Conservation (phyloP, 2,888 invertebrate species). For the Diogma glabrata region DNA sequence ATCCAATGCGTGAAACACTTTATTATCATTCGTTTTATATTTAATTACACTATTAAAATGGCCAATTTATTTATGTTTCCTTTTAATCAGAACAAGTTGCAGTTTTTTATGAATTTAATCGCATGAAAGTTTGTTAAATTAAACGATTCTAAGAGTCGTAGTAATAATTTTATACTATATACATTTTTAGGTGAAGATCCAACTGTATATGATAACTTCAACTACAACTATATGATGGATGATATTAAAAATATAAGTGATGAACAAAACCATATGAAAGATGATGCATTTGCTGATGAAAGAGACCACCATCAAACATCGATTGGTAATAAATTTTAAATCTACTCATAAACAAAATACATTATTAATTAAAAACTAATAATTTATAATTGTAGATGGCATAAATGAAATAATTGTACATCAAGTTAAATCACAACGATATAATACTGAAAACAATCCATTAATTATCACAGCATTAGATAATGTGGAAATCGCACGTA, state of each 20-base stretch:
- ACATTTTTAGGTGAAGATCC: conserved; percentile 50
- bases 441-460: conserved; percentile 28
- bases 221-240: conserved; percentile 70
- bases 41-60: too few relatives aligned
- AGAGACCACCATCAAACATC: conserved; percentile 6
- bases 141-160: too few relatives aligned
- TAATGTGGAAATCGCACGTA: conserved; percentile 49
- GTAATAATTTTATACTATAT: too few relatives aligned
- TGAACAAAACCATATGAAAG: conserved; percentile 42
- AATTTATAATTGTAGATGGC: conserved; percentile 19
- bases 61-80: not conserved
- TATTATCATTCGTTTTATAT: too few relatives aligned
- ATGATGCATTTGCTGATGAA: conserved; percentile 39
- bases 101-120: too few relatives aligned
- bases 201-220: conserved; percentile 54
- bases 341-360: too few relatives aligned
- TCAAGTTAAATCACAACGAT: conserved; percentile 5
- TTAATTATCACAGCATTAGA: conserved; percentile 37
- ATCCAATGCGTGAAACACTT: too few relatives aligned
- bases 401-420: conserved; percentile 19
- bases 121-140: too few relatives aligned
- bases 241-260: conserved; percentile 68
- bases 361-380: too few relatives aligned
- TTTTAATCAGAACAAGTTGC: too few relatives aligned
- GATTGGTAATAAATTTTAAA: not conserved